Evolutionary conservation across 2,888 invertebrate genomes (phyloP).

Genomic region (Ecdyonurus torrentis): DNA sequence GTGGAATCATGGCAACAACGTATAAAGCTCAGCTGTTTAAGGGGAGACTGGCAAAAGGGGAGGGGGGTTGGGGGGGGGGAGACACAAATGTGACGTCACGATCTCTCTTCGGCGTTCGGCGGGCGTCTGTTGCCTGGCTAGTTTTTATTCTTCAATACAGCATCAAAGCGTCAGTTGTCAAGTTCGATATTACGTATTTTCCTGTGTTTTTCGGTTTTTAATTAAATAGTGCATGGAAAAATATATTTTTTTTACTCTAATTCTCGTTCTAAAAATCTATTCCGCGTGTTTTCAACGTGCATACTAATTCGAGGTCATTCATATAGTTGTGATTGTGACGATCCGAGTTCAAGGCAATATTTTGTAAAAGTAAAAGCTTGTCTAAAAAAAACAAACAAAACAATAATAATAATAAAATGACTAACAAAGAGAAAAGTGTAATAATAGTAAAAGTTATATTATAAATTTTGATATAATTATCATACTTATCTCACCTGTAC

Average conservation of each 20-base stretch:
- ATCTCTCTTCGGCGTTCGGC: neutral
- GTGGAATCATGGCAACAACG: neutral
- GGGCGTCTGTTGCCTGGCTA: neutral
- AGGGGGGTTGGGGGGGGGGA: neutral
- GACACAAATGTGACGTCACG: neutral
- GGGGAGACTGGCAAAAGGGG: neutral
- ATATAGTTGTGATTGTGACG: too few species aligned
- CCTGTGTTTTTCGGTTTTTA: neutral
- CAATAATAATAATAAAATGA: too few species aligned
- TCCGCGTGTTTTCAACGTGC: neutral
- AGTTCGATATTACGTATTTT: neutral
- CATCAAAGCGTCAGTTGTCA: neutral
- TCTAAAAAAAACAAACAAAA: too few species aligned
- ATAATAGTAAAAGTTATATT: too few species aligned
- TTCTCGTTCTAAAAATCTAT: too few species aligned
- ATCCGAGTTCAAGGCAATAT: neutral
- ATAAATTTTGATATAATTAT: too few species aligned
- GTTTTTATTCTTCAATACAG: too few species aligned
- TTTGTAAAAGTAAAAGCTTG: neutral
- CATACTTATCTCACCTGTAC: too few species aligned
- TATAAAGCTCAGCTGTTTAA: neutral
- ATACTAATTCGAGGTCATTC: neutral
- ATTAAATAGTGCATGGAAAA: too few species aligned
- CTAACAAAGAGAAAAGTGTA: too few species aligned
- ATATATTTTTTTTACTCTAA: neutral